Evolutionary conservation across 2,113 vertebrate species (phyloP), one percentile per base, ranked within the genome.

Genomic region (Oreochromis niloticus): DNA sequence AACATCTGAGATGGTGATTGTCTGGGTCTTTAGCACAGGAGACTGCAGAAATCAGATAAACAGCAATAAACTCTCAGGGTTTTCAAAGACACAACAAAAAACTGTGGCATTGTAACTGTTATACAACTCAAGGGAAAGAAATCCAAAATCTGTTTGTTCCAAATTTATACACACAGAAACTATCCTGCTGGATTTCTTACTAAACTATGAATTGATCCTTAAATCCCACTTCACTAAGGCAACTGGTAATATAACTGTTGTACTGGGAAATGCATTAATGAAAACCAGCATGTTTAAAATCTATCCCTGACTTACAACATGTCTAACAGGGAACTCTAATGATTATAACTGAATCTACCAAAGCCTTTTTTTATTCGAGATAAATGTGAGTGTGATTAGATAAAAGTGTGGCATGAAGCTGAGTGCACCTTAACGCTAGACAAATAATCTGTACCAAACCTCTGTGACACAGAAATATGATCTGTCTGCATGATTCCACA

Each of bases 11-110:
- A 99, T 98, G 91, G 98, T 99, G 96, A 99, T 97, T 1, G 97
- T 99, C 95, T 99, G 98, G 7, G 97, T 99, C 96, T 98, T 99
- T 94, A 99, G 97, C 83, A 98, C 95, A 0, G 98, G 98, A 56
- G 98, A 97, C 98, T 99, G 91, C 27, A 55, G 87, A 89, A 88
- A 95, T 80, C 32, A 92, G 10, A 90, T 13, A 73, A 55, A 89
- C 56, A 94, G 73, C 52, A 85, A 88, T 79, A 79, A 61, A 87
- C 30, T 75, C 27, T 68, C 24, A 80, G 11, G 43, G 27, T 5
- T 55, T 46, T 5, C 68, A 56, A 63, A 43, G 3, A 71, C 24
- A 87, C 66, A 34, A 54, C 24, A 73, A 19, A 36, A 36, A 36
- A 61, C 32, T 19, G 30, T 63, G 43, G 59, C 24, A 46, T 4